Evolutionary conservation across 2,797 vertebrate species (phyloP).

Genomic region (Dicrostonyx torquatus): DNA sequence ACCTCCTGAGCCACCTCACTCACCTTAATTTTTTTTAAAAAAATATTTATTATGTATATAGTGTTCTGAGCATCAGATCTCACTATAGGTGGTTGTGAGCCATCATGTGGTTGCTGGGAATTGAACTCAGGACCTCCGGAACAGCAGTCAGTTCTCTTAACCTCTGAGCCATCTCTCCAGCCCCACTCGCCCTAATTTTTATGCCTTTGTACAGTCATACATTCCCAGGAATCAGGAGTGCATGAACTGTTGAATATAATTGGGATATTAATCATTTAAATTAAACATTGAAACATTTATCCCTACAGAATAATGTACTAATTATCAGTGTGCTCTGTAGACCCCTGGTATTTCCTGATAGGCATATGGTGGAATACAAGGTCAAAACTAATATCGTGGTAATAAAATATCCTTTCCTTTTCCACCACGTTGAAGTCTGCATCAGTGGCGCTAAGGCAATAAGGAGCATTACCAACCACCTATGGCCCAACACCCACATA

Average conservation of each 20-base stretch:
- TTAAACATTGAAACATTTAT: background rate
- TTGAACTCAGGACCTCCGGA: too few relatives aligned
- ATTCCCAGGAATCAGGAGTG: background rate
- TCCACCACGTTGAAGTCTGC: background rate
- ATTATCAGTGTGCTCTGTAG: background rate
- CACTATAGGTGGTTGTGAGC: too few relatives aligned
- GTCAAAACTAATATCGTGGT: background rate
- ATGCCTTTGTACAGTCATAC: background rate
- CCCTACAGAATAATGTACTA: background rate
- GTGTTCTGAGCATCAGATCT: too few relatives aligned
- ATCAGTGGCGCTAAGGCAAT: background rate
- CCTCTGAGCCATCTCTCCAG: too few relatives aligned
- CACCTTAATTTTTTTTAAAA: background rate
- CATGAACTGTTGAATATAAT: background rate
- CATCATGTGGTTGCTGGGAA: too few relatives aligned
- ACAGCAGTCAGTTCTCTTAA: too few relatives aligned
- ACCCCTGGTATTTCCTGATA: background rate
- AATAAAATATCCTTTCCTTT: background rate
- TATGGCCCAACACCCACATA: background rate
- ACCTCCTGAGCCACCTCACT: background rate
- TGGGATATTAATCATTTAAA: background rate
- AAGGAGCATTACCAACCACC: background rate
- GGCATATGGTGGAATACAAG: background rate
- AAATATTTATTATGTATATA: too few relatives aligned
- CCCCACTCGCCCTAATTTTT: background rate